Evolutionary conservation across 2,113 vertebrate species (phyloP), one percentile per base, ranked within the genome.

Genomic region (Oreochromis tanganicae): DNA sequence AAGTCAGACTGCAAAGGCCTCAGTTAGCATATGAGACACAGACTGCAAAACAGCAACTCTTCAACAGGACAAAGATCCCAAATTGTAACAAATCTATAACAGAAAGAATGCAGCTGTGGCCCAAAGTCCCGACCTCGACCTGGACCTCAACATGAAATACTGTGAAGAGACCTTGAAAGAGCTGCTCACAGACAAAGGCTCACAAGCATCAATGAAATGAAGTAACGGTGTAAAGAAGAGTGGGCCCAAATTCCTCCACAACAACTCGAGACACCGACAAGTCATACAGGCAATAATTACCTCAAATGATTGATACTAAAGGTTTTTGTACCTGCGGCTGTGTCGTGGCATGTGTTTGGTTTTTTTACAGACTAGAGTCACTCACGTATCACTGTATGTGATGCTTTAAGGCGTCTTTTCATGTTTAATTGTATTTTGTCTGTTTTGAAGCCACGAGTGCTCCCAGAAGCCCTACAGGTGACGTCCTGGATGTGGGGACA

Each of bases 401-500:
- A n/a, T 24, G 63, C 16, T 61, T 61, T 34, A 61, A 32, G 57
- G 34, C 9, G 14, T 9, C 36, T 5, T n/a, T 1, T 24, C 16
- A 34, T 46, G 24, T 34, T 10, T 61, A 34, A 34, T 4, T 0
- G 7, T 66, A 3, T 54, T 61, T 12, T 66, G 4, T 86, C 9
- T 66, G 3, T 56, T 41, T 41, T 75, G 4, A 59, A 92, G 92
- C 17, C 11, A 4, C 7, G 9, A 38, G 4, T 1, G 16, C n/a
- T 19, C 73, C 83, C 2, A 46, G 34, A 48, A 46, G 7, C 2
- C 68, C 71, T 0, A 1, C 92, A 79, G 92, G 48, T 3, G 96
- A 95, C 79, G 90, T 94, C 4, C 91, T 98, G 92, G 97, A 98
- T 88, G 94, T 98, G 9, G 98, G 98, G 43, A 94, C 96, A 2